phyloP scores from a whole-genome alignment of 2,888 invertebrate species.

The Ornithoptera priamus region DNA sequence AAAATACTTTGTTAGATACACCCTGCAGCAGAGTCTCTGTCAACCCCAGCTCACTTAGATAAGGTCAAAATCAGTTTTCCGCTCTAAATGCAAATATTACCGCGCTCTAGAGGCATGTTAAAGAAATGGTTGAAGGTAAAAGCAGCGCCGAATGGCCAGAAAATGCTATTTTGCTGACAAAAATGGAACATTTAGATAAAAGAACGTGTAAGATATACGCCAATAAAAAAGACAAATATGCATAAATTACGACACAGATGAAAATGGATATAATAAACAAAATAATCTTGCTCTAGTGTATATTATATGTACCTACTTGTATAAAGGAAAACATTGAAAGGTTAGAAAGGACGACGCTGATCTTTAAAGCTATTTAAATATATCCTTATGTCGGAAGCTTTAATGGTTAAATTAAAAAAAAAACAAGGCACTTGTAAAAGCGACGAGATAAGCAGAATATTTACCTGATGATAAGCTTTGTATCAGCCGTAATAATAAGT shows the following conservation, averaged over 20 bases:
- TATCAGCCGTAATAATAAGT: no score
- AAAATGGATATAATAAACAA: not conserved
- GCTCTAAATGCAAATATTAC: conserved; percentile 79
- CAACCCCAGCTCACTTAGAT: conserved; percentile 72
- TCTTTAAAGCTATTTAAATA: no score
- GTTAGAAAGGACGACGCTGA: no score
- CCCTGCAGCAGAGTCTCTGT: conserved; percentile 8
- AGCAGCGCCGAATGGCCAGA: conserved; percentile 73
- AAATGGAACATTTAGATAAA: conserved; percentile 27
- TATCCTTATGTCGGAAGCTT: no score
- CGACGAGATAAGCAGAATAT: no score
- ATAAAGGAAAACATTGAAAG: not conserved
- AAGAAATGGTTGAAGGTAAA: conserved; percentile 72
- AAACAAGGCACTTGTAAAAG: no score
- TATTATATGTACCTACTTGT: not conserved
- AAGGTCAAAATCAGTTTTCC: conserved; percentile 76
- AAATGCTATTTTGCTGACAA: conserved; percentile 48
- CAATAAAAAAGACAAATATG: conserved; percentile 11
- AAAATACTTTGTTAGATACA: not conserved
- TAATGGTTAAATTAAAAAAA: no score
- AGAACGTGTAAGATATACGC: conserved; percentile 16
- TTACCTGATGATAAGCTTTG: no score
- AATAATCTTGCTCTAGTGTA: not conserved
- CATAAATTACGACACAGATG: conserved; percentile 3
- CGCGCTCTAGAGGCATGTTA: conserved; percentile 75